These are phyloP conservation scores for Daboia siamensis DNA, from an alignment of 2,113 vertebrate genomes.

Conservation along the genomic window DNA sequence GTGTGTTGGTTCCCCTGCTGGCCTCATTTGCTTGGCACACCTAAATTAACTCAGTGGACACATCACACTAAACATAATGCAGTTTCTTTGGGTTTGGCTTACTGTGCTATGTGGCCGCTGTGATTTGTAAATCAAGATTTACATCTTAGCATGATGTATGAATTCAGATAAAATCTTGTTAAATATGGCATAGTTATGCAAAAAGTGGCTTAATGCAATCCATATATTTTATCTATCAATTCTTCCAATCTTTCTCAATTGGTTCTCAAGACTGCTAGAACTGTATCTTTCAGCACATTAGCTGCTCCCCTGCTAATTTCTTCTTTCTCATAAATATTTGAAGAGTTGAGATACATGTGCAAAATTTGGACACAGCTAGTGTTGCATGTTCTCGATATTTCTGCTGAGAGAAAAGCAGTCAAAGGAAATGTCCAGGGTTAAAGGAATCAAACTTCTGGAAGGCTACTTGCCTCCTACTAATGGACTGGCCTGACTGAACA, in stretches of 20 bases:
- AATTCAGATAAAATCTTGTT: neutral
- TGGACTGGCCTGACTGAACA: neutral
- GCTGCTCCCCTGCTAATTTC: neutral
- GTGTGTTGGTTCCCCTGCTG: neutral
- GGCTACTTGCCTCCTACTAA: neutral
- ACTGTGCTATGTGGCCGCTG: neutral
- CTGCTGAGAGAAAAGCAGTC: neutral
- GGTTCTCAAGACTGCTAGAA: neutral
- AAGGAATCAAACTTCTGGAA: neutral
- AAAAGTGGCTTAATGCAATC: neutral
- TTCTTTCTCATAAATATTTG: neutral
- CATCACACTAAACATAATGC: neutral
- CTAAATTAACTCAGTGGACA: neutral
- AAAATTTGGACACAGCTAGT: neutral
- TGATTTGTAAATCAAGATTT: neutral
- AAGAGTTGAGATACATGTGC: neutral
- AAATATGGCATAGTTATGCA: neutral
- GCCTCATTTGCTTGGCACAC: neutral
- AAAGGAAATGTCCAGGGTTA: neutral
- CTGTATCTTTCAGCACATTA: neutral
- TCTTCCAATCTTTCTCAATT: neutral
- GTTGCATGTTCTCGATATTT: neutral
- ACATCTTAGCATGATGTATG: neutral
- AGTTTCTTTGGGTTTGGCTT: neutral
- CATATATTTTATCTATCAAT: neutral